Conservation (phyloP, 2,113 vertebrate species). For the Rattus norvegicus region GRCr8 NC_086023.1:79436501-79437000, state of each 20-base stretch:
- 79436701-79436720: conserved; percentile 64
- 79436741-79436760: conserved; percentile 28
- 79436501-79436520: conserved; percentile 72
- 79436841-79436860: conserved; percentile 4
- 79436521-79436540: conserved; percentile 77
- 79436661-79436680: conserved; percentile 67
- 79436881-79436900: neutral
- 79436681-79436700: conserved; percentile 49
- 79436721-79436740: conserved; percentile 63
- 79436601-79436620: conserved; percentile 69
- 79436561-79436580: conserved; percentile 62
- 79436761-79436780: neutral
- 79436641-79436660: conserved; percentile 78
- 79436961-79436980: neutral
- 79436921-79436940: neutral
- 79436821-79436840: neutral
- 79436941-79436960: neutral
- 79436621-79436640: conserved; percentile 77
- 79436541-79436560: conserved; percentile 68
- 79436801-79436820: neutral
- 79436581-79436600: conserved; percentile 75
- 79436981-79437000: neutral
- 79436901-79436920: neutral
- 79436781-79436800: conserved; percentile 26
- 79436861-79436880: neutral